Conservation (phyloP, 2,113 vertebrate species). For the Maccullochella peelii region DNA sequence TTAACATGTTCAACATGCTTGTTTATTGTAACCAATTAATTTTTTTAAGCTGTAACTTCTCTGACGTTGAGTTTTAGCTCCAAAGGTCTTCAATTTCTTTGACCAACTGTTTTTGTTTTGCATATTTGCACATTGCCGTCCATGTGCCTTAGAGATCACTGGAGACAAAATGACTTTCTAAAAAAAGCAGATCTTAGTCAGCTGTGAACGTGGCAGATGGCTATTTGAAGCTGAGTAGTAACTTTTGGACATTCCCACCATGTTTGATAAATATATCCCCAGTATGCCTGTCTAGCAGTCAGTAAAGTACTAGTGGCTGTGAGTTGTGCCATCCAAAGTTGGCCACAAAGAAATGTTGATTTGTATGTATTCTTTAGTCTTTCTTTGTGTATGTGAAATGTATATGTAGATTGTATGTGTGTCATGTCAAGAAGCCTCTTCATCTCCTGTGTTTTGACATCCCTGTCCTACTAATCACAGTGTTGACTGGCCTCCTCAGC, state of each 20-base stretch:
- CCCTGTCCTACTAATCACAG: conserved; percentile 21
- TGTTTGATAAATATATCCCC: conserved; percentile 21
- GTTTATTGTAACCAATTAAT: background rate
- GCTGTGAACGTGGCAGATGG: background rate
- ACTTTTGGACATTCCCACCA: background rate
- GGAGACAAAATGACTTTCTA: conserved; percentile 1
- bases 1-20: background rate
- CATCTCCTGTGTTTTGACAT: conserved; percentile 19
- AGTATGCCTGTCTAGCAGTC: background rate
- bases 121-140: background rate
- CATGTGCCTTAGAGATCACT: background rate
- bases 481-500: conserved; percentile 7
- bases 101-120: background rate
- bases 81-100: background rate
- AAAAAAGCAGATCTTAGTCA: background rate
- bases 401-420: background rate
- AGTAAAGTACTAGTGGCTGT: background rate
- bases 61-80: background rate
- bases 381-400: background rate
- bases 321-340: background rate
- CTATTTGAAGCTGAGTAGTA: background rate
- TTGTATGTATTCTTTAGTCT: background rate
- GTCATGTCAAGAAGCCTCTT: background rate
- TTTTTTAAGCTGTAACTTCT: background rate
- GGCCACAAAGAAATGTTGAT: background rate